phyloP scores from a whole-genome alignment of 2,888 invertebrate genomes.

The Leptinotarsa haldemani region DNA sequence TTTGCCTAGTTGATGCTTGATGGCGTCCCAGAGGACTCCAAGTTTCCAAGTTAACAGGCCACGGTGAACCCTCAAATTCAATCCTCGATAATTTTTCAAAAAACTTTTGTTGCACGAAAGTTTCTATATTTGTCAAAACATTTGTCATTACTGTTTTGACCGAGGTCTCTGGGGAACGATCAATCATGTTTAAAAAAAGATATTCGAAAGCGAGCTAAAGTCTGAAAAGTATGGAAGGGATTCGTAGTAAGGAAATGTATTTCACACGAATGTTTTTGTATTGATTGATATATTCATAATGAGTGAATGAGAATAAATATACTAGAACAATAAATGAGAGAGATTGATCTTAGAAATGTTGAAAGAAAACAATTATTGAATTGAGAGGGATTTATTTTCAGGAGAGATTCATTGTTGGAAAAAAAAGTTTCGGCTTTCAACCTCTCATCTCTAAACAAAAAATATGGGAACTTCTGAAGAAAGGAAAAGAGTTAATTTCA shows the following conservation, averaged over 20 bases:
- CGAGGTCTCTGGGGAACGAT: constrained; percentile 58
- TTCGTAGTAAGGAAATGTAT: not conserved
- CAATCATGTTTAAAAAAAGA: constrained; percentile 54
- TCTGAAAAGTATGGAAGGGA: not conserved
- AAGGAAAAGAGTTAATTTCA: too few species aligned
- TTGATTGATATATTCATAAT: too few species aligned
- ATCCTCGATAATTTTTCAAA: constrained; percentile 63
- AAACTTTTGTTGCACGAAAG: constrained; percentile 62
- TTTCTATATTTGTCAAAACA: constrained; percentile 61
- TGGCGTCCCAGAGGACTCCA: constrained; percentile 58
- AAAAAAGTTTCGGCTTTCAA: too few species aligned
- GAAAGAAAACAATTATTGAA: too few species aligned
- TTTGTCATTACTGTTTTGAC: constrained; percentile 65
- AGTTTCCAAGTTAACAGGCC: constrained; percentile 60
- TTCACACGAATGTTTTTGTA: not conserved
- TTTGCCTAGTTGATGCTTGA: constrained; percentile 62
- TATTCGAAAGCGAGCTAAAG: constrained; percentile 7
- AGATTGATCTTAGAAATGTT: too few species aligned
- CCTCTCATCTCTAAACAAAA: too few species aligned
- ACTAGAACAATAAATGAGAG: too few species aligned
- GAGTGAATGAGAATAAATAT: too few species aligned
- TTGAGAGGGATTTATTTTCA: too few species aligned
- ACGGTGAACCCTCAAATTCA: constrained; percentile 58
- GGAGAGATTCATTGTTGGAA: too few species aligned
- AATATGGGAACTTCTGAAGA: too few species aligned